Percentiles rank a stretch among this genome's conserved stretches.
Evolutionary conservation across 2,888 invertebrate genomes (phyloP).

Genomic region (Tuta absoluta): DNA sequence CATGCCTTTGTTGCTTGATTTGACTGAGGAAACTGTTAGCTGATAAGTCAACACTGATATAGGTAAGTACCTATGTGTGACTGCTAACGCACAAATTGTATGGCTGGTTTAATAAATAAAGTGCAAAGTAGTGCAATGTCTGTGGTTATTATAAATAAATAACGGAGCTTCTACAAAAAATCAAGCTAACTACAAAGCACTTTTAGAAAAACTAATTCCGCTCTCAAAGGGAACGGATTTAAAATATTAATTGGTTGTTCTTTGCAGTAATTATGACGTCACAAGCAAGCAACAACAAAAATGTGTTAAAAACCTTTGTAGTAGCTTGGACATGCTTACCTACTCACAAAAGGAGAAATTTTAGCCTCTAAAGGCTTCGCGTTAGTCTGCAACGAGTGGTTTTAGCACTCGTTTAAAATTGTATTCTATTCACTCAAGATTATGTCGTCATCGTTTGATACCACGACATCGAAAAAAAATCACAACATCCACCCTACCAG

Average conservation of each 20-base stretch:
- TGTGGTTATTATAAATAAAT: too few relatives aligned
- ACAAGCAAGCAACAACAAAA: constrained; percentile 38
- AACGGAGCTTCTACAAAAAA: neutral
- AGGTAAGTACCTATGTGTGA: neutral
- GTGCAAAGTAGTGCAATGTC: neutral
- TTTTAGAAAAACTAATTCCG: constrained; percentile 23
- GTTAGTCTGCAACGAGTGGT: too few relatives aligned
- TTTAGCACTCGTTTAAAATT: too few relatives aligned
- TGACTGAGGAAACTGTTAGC: too few relatives aligned
- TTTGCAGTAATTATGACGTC: constrained; percentile 33
- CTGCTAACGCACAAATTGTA: neutral
- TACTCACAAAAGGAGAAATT: neutral
- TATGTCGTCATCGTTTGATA: too few relatives aligned
- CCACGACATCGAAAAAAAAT: too few relatives aligned
- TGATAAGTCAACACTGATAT: too few relatives aligned
- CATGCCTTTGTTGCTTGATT: too few relatives aligned
- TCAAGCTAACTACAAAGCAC: neutral
- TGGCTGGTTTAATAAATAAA: neutral
- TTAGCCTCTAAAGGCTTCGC: too few relatives aligned
- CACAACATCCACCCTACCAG: too few relatives aligned
- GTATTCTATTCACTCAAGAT: too few relatives aligned
- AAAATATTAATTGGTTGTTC: constrained; percentile 22
- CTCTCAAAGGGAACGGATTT: constrained; percentile 23
- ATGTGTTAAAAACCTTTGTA: constrained; percentile 42
- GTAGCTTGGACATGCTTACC: constrained; percentile 48